Base-by-base conservation (phyloP, 2,113 vertebrate species). In the Xenopus borealis region DNA sequence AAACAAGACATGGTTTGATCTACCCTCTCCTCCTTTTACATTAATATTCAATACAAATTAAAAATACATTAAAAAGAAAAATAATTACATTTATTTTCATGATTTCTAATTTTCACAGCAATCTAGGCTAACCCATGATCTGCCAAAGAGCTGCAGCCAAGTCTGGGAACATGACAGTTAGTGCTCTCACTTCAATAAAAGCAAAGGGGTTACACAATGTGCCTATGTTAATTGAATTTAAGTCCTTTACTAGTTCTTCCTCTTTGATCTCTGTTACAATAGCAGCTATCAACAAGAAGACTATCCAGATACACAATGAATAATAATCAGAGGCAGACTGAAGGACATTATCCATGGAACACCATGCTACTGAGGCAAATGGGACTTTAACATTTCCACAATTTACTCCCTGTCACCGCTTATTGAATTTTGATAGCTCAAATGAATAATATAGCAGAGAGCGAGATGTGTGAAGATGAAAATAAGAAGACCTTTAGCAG, bases 141-240 rank as follows among this genome's bases (percentile, higher is more conserved):
- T 50, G 47, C 58, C 58, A 20, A 18, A 61, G 14, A 61, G 58
- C 18, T 40, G 33, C 33, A 61, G 14, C 9, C 3, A 23, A 27
- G 4, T 9, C 47, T 16, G 47, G 47, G 2, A 18, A 27, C 14
- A 20, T 18, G 23, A 20, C 11, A 61, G 18, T 23, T 23, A 61
- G 9, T 20, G 4, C 58, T 12, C 47, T 13, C 47, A 50, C 19
- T 5, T 7, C 20, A 12, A 10, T 27, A 10, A 18, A 20, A 61
- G 18, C 0, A 0, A 0, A 44, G 62, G 79, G 72, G 82, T 79
- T 71, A 67, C 81, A 72, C 53, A 64, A 40, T 61, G 76, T 83
- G 40, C 82, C 81, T 66, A 80, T 72, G 79, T 82, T 86, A 85
- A 88, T 86, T 85, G 85, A 85, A 83, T 81, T 78, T 79, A 83